Evolutionary conservation across 2,113 vertebrate species (phyloP).

Genomic region (Nyctibius bracteatus): DNA sequence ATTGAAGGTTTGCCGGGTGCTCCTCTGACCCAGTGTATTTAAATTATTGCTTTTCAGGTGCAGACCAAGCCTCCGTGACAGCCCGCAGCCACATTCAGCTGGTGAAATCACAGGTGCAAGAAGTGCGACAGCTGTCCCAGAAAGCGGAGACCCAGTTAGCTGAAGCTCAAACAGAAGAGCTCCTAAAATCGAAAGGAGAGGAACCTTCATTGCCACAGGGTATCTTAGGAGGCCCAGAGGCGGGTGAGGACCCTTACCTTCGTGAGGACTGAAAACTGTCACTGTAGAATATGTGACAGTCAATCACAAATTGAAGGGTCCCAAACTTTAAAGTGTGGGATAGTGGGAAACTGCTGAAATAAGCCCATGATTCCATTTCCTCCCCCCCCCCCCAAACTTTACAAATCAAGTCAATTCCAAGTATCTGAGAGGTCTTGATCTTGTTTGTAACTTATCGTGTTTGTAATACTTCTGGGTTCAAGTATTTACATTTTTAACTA

Average conservation of each 20-base stretch:
- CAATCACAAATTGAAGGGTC: neutral
- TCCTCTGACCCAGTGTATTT: neutral
- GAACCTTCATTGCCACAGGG: neutral
- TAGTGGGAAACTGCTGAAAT: neutral
- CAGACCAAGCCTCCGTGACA: slow-evolving; percentile 83
- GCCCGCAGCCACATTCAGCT: slow-evolving; percentile 83
- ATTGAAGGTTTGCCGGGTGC: neutral
- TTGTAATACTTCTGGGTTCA: neutral
- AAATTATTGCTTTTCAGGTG: slow-evolving; percentile 72
- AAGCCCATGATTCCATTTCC: neutral
- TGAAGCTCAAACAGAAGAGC: slow-evolving; percentile 84
- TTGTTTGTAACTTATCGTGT: neutral
- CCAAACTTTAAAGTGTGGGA: neutral
- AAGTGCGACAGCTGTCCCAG: slow-evolving; percentile 78
- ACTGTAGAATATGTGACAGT: neutral
- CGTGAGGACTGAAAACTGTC: slow-evolving; percentile 73
- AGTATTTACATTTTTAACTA: slow-evolving; percentile 45
- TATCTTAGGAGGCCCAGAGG: neutral
- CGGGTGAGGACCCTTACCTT: slow-evolving; percentile 73
- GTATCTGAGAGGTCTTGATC: neutral
- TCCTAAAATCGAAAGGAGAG: slow-evolving; percentile 59
- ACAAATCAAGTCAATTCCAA: neutral
- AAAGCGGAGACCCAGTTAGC: slow-evolving; percentile 87
- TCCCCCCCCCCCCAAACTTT: neutral
- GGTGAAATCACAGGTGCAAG: slow-evolving; percentile 83